Conservation (phyloP, 2,888 invertebrate species). For the Hypena proboscidalis region DNA sequence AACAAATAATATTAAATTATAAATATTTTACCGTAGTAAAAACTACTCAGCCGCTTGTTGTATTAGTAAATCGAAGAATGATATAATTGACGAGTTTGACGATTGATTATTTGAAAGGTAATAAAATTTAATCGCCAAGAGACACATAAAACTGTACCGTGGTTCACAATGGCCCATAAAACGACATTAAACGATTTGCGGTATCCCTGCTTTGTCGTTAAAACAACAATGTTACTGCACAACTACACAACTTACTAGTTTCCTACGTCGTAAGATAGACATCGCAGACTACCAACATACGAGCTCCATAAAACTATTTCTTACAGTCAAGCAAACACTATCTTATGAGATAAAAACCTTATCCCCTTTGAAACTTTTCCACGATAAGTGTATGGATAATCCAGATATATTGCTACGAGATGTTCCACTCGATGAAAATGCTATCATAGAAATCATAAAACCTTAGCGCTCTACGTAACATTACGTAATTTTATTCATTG, state of each 20-base stretch:
- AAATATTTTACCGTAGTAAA: too few relatives aligned
- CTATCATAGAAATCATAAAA: conserved; percentile 35
- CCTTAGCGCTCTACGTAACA: conserved; percentile 16
- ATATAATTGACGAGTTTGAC: conserved; percentile 38
- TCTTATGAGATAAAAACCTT: conserved; percentile 33
- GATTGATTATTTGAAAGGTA: conserved; percentile 60
- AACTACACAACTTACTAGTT: conserved; percentile 6
- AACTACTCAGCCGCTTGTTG: too few relatives aligned
- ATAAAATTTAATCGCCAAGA: conserved; percentile 61
- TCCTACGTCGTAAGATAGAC: conserved; percentile 15
- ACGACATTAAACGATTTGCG: conserved; percentile 71
- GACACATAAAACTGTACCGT: conserved; percentile 60
- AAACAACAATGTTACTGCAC: conserved; percentile 66
- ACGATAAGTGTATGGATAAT: conserved; percentile 37
- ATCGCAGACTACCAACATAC: conserved; percentile 23
- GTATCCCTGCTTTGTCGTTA: conserved; percentile 61
- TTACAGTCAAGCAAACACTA: conserved; percentile 36
- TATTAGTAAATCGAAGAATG: too few relatives aligned
- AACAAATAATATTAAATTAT: too few relatives aligned
- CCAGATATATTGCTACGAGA: conserved; percentile 37
- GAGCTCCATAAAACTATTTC: conserved; percentile 36
- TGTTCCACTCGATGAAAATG: conserved; percentile 32
- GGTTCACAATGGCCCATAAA: conserved; percentile 74
- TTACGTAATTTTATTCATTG: conserved; percentile 24
- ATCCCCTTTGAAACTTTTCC: conserved; percentile 32